These are phyloP conservation scores for Rhinoptilus africanus DNA, from an alignment of 2,113 vertebrate species.

Conservation along the genomic window DNA sequence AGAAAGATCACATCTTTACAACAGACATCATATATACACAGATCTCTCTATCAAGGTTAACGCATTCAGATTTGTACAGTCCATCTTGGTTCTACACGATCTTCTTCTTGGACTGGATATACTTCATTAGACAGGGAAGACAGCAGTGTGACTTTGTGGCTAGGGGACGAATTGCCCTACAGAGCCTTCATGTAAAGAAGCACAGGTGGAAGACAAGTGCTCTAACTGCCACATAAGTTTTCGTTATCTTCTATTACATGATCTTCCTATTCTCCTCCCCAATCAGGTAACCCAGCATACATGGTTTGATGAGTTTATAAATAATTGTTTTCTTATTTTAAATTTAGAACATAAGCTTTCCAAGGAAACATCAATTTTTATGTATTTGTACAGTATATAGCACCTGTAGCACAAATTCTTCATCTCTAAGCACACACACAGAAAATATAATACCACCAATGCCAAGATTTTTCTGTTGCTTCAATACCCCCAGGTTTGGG, in stretches of 20 bases:
- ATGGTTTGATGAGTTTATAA: background rate
- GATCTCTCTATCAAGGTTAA: background rate
- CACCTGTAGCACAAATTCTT: background rate
- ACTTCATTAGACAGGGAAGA: background rate
- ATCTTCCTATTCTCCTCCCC: background rate
- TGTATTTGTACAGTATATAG: background rate
- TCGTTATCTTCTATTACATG: background rate
- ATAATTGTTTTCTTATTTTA: background rate
- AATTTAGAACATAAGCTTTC: background rate
- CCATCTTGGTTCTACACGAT: background rate
- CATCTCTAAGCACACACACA: background rate
- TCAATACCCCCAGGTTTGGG: background rate
- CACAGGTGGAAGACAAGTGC: background rate
- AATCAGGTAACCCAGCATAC: background rate
- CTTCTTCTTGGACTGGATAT: background rate
- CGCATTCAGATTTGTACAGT: background rate
- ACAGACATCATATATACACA: background rate
- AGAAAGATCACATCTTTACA: background rate
- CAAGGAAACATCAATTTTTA: background rate
- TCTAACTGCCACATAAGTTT: background rate
- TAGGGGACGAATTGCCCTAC: background rate
- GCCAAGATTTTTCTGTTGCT: background rate
- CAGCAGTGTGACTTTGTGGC: background rate
- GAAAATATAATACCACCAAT: background rate
- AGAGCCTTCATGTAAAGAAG: background rate